Evolutionary conservation across 1,140 invertebrate species (phyloP).

Genomic region (Drosophila nikananu): DNA sequence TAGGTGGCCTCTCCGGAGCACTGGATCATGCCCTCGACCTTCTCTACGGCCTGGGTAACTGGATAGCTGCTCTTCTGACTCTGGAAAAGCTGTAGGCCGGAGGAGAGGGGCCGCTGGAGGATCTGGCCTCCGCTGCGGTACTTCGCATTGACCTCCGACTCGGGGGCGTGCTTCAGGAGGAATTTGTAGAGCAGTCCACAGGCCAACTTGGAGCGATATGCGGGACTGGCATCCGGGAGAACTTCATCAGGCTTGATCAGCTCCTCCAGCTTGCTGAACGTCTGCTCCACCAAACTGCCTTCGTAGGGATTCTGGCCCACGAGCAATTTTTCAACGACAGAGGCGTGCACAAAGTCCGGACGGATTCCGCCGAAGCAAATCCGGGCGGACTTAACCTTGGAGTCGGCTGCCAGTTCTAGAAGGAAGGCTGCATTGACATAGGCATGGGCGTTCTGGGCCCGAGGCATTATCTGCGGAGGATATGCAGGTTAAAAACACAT

Average conservation of each 20-base stretch:
- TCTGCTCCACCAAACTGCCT: conserved; percentile 86
- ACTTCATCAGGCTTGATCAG: conserved; percentile 89
- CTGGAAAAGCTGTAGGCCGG: conserved; percentile 90
- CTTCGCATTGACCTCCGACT: conserved; percentile 76
- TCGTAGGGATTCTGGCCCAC: conserved; percentile 86
- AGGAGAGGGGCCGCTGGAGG: conserved; percentile 89
- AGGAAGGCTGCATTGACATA: conserved; percentile 93
- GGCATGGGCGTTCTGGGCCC: conserved; percentile 93
- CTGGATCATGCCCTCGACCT: conserved; percentile 91
- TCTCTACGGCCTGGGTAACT: conserved; percentile 91
- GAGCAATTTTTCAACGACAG: conserved; percentile 88
- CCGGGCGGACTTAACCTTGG: conserved; percentile 70
- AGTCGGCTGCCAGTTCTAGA: conserved; percentile 83
- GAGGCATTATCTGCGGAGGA: conserved; percentile 87
- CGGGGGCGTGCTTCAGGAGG: conserved; percentile 86
- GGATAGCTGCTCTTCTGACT: conserved; percentile 92
- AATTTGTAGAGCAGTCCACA: conserved; percentile 91
- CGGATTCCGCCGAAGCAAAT: conserved; percentile 90
- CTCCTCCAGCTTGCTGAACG: conserved; percentile 87
- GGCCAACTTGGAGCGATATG: conserved; percentile 89
- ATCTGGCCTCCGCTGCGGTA: conserved; percentile 87
- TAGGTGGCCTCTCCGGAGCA: conserved; percentile 92
- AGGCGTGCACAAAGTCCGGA: conserved; percentile 90
- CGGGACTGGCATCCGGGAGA: conserved; percentile 88
- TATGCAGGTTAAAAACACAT: background rate